phyloP scores from a whole-genome alignment of 2,113 vertebrate species.

The Willisornis vidua region DNA sequence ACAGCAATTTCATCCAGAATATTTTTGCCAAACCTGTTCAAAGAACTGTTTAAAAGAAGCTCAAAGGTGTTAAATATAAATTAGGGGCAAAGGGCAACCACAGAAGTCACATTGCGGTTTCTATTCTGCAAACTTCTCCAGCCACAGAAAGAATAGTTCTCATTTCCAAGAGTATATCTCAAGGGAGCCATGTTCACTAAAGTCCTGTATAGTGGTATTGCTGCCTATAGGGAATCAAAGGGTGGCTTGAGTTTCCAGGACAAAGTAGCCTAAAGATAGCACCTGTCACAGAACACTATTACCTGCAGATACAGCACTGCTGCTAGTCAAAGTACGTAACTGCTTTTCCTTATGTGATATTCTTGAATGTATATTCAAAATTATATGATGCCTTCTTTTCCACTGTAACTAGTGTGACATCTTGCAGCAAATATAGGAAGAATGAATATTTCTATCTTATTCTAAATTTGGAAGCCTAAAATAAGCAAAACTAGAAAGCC shows the following conservation, averaged over 20 bases:
- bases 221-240: not conserved
- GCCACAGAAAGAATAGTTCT: not conserved
- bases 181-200: not conserved
- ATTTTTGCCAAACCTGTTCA: not conserved
- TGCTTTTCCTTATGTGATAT: not conserved
- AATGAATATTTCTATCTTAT: not conserved
- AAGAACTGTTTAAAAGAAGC: not conserved
- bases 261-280: not conserved
- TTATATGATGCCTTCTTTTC: not conserved
- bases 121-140: not conserved
- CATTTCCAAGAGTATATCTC: not conserved
- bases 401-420: not conserved
- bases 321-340: not conserved
- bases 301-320: not conserved
- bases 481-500: not conserved
- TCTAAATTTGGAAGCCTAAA: not conserved
- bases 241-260: not conserved
- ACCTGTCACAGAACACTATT: not conserved
- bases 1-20: not conserved
- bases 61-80: not conserved
- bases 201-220: not conserved
- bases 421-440: not conserved
- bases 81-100: not conserved
- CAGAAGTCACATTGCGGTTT: not conserved
- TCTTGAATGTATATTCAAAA: not conserved